These are phyloP conservation scores for Malurus melanocephalus DNA, from an alignment of 2,113 vertebrate species.

Conservation along the genomic window DNA sequence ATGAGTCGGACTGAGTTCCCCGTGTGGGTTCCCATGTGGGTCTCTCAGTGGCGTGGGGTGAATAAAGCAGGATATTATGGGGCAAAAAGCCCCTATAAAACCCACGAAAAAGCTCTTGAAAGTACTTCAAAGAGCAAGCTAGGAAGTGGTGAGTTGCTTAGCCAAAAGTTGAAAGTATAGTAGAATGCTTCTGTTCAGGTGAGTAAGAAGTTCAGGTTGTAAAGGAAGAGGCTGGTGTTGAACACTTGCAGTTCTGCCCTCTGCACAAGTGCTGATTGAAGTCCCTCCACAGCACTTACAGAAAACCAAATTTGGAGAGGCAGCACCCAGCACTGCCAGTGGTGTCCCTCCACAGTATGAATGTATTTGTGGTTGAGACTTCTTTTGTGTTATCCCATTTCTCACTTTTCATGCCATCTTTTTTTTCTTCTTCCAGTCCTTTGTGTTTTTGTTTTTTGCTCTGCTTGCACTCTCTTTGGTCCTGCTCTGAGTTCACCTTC, in stretches of 20 bases:
- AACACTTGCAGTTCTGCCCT: not conserved
- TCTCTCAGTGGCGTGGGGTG: not conserved
- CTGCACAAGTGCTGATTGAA: rapidly evolving
- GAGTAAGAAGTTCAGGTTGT: not conserved
- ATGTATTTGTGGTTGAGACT: not conserved
- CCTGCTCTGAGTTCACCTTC: not conserved
- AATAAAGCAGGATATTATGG: not conserved
- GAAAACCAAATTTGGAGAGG: not conserved
- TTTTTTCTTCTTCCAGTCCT: not conserved
- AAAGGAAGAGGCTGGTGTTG: not conserved
- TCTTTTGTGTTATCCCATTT: not conserved
- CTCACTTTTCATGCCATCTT: not conserved
- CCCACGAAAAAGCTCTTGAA: not conserved
- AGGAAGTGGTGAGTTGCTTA: not conserved
- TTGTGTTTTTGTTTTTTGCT: not conserved
- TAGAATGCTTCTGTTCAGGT: not conserved
- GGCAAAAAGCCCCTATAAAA: not conserved
- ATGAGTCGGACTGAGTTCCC: not conserved
- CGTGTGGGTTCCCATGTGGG: not conserved
- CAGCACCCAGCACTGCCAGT: not conserved
- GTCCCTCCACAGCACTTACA: not conserved
- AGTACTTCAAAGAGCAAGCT: not conserved
- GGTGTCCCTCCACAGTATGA: rapidly evolving
- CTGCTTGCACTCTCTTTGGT: not conserved
- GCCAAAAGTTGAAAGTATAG: not conserved